Evolutionary conservation across 2,888 invertebrate species (phyloP).

Genomic region (Polydrusus cervinus): DNA sequence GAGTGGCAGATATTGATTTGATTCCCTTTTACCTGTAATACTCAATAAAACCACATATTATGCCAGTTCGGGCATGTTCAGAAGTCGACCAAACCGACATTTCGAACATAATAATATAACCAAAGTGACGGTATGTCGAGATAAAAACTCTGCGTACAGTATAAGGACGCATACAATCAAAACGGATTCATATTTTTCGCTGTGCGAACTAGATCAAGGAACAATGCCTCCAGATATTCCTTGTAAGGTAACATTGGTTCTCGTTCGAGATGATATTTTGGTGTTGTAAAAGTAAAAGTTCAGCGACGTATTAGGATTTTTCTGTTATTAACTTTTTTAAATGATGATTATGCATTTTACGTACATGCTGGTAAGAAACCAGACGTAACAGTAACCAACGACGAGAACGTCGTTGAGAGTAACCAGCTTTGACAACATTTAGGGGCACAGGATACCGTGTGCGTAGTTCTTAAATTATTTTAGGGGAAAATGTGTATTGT

Average conservation of each 20-base stretch:
- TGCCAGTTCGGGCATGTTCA: background rate
- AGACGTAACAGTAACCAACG: too few relatives aligned
- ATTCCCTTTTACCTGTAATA: too few relatives aligned
- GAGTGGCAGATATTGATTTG: too few relatives aligned
- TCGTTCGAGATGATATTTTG: slow-evolving; percentile 1
- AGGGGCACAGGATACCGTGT: too few relatives aligned
- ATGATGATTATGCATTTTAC: background rate
- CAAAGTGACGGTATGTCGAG: slow-evolving; percentile 6
- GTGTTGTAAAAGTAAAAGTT: slow-evolving; percentile 10
- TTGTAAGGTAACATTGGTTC: slow-evolving; percentile 34
- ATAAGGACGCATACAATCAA: slow-evolving; percentile 12
- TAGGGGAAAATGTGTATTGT: too few relatives aligned
- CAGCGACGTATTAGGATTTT: background rate
- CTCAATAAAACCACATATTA: background rate
- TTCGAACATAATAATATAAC: slow-evolving; percentile 1
- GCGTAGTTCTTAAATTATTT: too few relatives aligned
- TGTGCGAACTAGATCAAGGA: slow-evolving; percentile 42
- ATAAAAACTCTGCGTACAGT: slow-evolving; percentile 22
- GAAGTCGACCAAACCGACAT: slow-evolving; percentile 4
- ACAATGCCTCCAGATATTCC: slow-evolving; percentile 46
- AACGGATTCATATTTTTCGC: slow-evolving; percentile 37
- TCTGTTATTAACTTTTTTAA: too few relatives aligned
- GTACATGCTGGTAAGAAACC: too few relatives aligned
- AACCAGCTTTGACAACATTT: too few relatives aligned
- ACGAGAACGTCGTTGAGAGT: too few relatives aligned